Evolutionary conservation across 2,888 invertebrate genomes (phyloP), one percentile per base, ranked within the genome.

Genomic region (Caenorhabditis zanzibari): DNA sequence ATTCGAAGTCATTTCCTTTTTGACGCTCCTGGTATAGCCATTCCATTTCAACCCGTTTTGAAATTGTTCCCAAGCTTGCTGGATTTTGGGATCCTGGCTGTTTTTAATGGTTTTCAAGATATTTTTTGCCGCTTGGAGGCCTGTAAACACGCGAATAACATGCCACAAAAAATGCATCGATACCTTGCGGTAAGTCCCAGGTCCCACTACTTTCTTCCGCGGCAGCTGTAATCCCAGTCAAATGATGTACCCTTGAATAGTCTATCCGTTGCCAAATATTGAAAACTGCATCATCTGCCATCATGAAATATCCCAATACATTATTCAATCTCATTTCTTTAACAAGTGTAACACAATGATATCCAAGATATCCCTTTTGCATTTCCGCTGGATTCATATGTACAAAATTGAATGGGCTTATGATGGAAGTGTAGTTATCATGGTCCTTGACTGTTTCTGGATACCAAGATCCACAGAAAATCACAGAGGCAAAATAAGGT

Each of bases 211-310:
- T n/a, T 7, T 16, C 32, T 24, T 26, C 32, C 4, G 7, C 5
- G 4, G 4, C 32, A n/a, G 35, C 0, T 26, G 10, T 12, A 12
- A 14, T 9, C 14, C 59, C 59, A 19, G 9, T 59, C 12, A 66
- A 10, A 44, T 76, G 69, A 54, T 61, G 63, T 44, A 77, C 73
- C 44, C 64, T 64, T 35, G 32, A 44, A 16, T 47, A 77, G 58
- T 82, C 81, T 14, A 84, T 69, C 41, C 49, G 38, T 38, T 81
- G 80, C 84, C 84, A 84, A 49, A 84, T 75, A n/a, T 84, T 84
- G 69, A 77, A 84, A 19, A 71, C 28, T 0, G 69, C 2, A 41
- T 84, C 84, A 56, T 84, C 84, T 0, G 81, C 63, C 77, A 84
- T 61, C 38, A 74, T 14, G 35, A 71, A 74, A 22, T 82, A 82